phyloP scores from a whole-genome alignment of 2,888 invertebrate species.

The Troides oblongomaculatus region DNA sequence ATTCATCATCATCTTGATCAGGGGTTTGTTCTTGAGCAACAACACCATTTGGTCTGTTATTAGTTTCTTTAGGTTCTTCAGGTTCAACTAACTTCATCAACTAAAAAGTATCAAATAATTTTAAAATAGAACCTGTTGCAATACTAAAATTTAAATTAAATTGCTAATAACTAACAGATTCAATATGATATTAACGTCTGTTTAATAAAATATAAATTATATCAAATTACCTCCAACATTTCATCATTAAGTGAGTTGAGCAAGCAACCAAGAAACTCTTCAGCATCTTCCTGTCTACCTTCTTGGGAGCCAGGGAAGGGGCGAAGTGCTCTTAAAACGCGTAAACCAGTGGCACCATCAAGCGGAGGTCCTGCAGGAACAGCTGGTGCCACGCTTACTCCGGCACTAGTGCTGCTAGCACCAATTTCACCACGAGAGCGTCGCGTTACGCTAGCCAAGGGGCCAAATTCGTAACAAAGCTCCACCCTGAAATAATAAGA shows the following conservation, averaged over 20 bases:
- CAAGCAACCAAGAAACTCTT: conserved; percentile 96
- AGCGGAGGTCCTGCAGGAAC: conserved; percentile 89
- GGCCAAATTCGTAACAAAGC: conserved; percentile 88
- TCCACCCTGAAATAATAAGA: conserved; percentile 81
- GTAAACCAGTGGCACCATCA: conserved; percentile 93
- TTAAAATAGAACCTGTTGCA: not conserved
- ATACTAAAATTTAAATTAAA: no score
- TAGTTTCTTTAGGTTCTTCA: conserved; percentile 69
- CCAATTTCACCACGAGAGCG: conserved; percentile 74
- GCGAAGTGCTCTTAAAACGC: conserved; percentile 88
- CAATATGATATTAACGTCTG: not conserved
- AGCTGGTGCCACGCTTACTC: conserved; percentile 57
- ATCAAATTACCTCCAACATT: conserved; percentile 90
- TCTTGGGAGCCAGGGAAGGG: conserved; percentile 84
- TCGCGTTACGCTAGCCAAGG: conserved; percentile 70
- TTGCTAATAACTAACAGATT: not conserved
- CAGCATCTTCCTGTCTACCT: conserved; percentile 97
- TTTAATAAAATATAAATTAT: not conserved
- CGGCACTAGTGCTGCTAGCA: conserved; percentile 59
- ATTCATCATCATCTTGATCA: conserved; percentile 81
- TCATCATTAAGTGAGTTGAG: conserved; percentile 97
- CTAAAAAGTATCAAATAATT: conserved; percentile 51
- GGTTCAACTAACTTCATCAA: conserved; percentile 81
- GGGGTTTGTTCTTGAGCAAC: conserved; percentile 58
- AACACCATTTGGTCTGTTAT: conserved; percentile 66